These are phyloP conservation scores for Otolemur garnettii DNA, from an alignment of 2,113 vertebrate genomes.

Conservation along the genomic window DNA sequence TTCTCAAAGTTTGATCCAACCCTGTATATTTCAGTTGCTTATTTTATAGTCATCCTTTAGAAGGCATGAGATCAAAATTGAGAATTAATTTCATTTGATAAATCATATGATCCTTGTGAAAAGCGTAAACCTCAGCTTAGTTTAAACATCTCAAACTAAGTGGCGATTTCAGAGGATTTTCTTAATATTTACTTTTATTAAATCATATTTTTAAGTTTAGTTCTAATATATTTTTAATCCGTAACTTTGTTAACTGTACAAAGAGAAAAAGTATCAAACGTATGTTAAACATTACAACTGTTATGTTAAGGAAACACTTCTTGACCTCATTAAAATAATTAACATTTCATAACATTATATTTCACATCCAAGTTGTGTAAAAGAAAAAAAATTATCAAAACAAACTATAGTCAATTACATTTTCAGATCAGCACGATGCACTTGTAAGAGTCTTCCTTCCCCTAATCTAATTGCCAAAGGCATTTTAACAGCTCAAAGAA, in stretches of 20 bases:
- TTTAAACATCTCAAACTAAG: not conserved
- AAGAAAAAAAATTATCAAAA: conserved; percentile 72
- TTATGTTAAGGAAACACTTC: conserved; percentile 78
- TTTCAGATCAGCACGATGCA: conserved; percentile 81
- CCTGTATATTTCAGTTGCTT: conserved; percentile 15
- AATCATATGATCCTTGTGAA: conserved; percentile 62
- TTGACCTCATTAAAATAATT: conserved; percentile 81
- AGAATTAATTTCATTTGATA: conserved; percentile 57
- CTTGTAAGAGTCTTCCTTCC: conserved; percentile 75
- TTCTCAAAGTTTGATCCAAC: not conserved
- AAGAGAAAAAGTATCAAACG: conserved; percentile 57
- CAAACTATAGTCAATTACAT: conserved; percentile 74
- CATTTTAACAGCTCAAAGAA: conserved; percentile 68
- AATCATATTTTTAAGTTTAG: conserved; percentile 64
- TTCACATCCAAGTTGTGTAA: conserved; percentile 63
- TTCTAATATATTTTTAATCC: conserved; percentile 68
- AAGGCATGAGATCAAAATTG: conserved; percentile 48
- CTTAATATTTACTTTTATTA: conserved; percentile 69
- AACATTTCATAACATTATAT: conserved; percentile 78
- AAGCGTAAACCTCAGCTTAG: conserved; percentile 55
- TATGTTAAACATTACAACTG: conserved; percentile 74
- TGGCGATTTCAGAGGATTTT: conserved; percentile 68
- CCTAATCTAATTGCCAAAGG: conserved; percentile 78
- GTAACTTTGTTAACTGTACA: conserved; percentile 71
- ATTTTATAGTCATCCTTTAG: conserved; percentile 43